phyloP scores from a whole-genome alignment of 2,113 vertebrate species.

The Stegastes partitus region DNA sequence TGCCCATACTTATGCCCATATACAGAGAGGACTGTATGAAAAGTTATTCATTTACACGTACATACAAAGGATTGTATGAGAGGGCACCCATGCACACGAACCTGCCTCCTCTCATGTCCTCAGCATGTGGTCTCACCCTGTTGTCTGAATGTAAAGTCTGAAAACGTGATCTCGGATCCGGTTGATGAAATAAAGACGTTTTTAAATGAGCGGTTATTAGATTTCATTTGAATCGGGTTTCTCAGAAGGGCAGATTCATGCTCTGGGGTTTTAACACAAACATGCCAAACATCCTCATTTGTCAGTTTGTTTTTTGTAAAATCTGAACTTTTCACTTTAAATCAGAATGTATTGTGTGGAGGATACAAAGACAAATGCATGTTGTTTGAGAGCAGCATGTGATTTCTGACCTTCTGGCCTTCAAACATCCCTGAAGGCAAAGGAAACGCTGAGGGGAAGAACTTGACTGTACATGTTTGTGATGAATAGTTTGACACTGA shows the following conservation, averaged over 20 bases:
- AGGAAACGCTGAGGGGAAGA: neutral
- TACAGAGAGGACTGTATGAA: slow-evolving; percentile 68
- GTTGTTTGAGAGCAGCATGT: neutral
- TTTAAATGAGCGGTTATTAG: slow-evolving; percentile 54
- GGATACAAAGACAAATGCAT: neutral
- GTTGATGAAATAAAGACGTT: slow-evolving; percentile 74
- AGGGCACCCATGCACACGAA: slow-evolving; percentile 65
- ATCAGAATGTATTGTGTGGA: neutral
- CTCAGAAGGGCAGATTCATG: neutral
- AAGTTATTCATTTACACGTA: slow-evolving; percentile 28
- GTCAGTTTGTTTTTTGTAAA: too few relatives aligned
- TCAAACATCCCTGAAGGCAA: neutral
- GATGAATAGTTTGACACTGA: neutral
- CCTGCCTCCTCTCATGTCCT: slow-evolving; percentile 71
- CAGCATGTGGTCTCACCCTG: slow-evolving; percentile 78
- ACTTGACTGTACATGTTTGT: neutral
- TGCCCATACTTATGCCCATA: slow-evolving; percentile 26
- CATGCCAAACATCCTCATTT: neutral
- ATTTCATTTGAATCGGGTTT: neutral
- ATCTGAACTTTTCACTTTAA: neutral
- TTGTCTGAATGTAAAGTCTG: slow-evolving; percentile 80
- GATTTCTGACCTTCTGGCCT: slow-evolving; percentile 8
- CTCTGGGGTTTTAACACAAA: neutral
- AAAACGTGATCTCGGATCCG: slow-evolving; percentile 57
- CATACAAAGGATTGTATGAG: slow-evolving; percentile 58